These are phyloP conservation scores for Malacoctenus gilli DNA, from an alignment of 2,797 vertebrate species.

Conservation along the genomic window DNA sequence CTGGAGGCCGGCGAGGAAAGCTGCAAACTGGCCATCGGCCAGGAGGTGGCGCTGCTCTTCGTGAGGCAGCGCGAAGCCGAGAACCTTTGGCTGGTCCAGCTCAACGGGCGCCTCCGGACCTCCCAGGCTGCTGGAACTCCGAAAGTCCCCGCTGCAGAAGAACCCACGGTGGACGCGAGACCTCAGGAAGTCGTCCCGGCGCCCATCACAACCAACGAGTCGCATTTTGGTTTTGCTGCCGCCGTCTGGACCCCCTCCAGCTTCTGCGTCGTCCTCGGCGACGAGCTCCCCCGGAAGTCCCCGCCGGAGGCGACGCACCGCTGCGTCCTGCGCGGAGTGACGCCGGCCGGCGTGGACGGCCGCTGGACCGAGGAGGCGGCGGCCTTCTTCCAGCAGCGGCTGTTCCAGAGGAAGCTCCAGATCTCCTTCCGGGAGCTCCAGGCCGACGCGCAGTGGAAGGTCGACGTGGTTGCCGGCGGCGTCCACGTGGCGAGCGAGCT, in stretches of 20 bases:
- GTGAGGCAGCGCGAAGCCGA: constrained; percentile 62
- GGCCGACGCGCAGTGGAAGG: constrained; percentile 79
- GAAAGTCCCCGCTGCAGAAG: too few species aligned
- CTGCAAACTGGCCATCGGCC: constrained; percentile 56
- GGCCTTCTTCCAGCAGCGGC: constrained; percentile 78
- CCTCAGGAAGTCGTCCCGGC: too few species aligned
- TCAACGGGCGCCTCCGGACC: constrained; percentile 64
- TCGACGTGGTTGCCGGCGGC: constrained; percentile 77
- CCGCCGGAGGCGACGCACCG: constrained; percentile 82
- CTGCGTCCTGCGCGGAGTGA: constrained; percentile 81
- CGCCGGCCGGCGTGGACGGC: constrained; percentile 65
- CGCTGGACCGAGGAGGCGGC: constrained; percentile 84
- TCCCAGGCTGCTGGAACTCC: constrained; percentile 62
- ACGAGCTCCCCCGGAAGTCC: too few species aligned
- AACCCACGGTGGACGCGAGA: too few species aligned
- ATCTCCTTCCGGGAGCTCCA: constrained; percentile 79
- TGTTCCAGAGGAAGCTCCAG: constrained; percentile 78
- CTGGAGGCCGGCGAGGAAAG: constrained; percentile 51
- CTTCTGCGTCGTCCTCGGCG: constrained; percentile 84
- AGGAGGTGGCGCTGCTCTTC: constrained; percentile 79
- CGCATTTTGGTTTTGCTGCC: constrained; percentile 78
- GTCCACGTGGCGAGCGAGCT: constrained; percentile 76
- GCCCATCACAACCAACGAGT: too few species aligned
- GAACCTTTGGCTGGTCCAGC: constrained; percentile 81
- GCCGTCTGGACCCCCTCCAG: constrained; percentile 81